Conservation (phyloP, 2,888 invertebrate genomes). For the Dicranocentrus wangi region DNA sequence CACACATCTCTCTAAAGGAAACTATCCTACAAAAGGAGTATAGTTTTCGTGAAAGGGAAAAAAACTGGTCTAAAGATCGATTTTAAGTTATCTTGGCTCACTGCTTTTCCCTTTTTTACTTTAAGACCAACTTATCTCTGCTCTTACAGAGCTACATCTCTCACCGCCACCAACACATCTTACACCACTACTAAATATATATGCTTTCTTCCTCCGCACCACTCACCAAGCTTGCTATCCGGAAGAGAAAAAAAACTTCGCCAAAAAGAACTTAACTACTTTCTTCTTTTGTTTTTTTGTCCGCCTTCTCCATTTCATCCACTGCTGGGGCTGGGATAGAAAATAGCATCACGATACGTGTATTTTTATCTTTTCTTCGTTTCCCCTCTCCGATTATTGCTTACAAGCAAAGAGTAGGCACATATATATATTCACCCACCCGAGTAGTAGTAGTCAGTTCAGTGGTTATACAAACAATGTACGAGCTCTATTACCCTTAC, state of each 20-base stretch:
- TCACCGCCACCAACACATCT: background rate
- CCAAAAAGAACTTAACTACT: slow-evolving; percentile 33
- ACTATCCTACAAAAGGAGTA: background rate
- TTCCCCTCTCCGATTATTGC: slow-evolving; percentile 7
- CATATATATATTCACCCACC: too few relatives aligned
- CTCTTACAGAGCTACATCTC: background rate
- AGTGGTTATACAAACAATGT: slow-evolving; percentile 1
- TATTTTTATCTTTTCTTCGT: slow-evolving; percentile 25
- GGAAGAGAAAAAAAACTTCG: slow-evolving; percentile 18
- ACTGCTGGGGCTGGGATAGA: background rate
- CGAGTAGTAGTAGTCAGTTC: too few relatives aligned
- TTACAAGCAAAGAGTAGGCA: background rate
- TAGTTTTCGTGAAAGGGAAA: slow-evolving; percentile 1
- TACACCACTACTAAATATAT: background rate
- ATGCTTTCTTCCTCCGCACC: background rate
- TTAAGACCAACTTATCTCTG: slow-evolving; percentile 29
- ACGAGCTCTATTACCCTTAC: background rate
- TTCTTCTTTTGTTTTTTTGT: slow-evolving; percentile 29
- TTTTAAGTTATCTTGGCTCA: slow-evolving; percentile 51
- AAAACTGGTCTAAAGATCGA: slow-evolving; percentile 33
- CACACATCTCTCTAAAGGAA: background rate
- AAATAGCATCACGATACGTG: background rate
- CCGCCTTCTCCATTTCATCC: slow-evolving; percentile 40
- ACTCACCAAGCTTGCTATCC: too few relatives aligned
- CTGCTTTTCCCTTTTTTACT: slow-evolving; percentile 32